Evolutionary conservation across 2,888 invertebrate genomes (phyloP).

Genomic region (Julus scanicus): DNA sequence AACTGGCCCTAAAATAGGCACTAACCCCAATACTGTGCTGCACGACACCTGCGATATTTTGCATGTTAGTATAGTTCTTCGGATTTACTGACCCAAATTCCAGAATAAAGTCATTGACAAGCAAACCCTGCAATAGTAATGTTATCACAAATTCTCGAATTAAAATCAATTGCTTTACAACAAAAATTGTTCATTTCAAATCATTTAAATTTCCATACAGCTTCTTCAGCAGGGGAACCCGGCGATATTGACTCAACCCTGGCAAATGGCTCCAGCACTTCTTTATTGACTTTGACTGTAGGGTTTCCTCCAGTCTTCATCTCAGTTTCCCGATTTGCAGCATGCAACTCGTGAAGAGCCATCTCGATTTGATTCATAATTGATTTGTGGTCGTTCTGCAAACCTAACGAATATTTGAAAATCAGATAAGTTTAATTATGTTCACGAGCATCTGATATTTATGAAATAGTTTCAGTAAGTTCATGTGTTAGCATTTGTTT

Average conservation of each 20-base stretch:
- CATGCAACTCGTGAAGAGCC: conserved; percentile 55
- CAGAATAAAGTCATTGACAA: conserved; percentile 76
- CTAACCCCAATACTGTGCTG: conserved; percentile 64
- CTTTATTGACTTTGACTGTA: conserved; percentile 38
- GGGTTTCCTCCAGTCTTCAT: conserved; percentile 54
- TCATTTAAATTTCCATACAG: conserved; percentile 67
- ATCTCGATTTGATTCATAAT: conserved; percentile 67
- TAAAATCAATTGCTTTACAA: not conserved
- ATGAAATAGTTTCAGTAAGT: no score
- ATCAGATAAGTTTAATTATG: no score
- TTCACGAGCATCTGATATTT: no score
- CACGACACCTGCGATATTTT: conserved; percentile 77
- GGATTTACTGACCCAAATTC: conserved; percentile 82
- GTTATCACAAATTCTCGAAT: conserved; percentile 49
- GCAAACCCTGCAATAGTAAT: conserved; percentile 73
- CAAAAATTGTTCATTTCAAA: no score
- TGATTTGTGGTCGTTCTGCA: conserved; percentile 66
- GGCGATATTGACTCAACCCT: conserved; percentile 77
- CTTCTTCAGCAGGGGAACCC: conserved; percentile 83
- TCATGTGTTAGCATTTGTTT: no score
- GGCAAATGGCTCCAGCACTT: conserved; percentile 71
- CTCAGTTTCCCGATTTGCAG: conserved; percentile 67
- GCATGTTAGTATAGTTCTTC: conserved; percentile 76
- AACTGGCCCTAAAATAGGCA: not conserved
- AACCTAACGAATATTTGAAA: conserved; percentile 63